phyloP scores from a whole-genome alignment of 2,797 vertebrate genomes.

The Poeciliopsis gracilis region DNA sequence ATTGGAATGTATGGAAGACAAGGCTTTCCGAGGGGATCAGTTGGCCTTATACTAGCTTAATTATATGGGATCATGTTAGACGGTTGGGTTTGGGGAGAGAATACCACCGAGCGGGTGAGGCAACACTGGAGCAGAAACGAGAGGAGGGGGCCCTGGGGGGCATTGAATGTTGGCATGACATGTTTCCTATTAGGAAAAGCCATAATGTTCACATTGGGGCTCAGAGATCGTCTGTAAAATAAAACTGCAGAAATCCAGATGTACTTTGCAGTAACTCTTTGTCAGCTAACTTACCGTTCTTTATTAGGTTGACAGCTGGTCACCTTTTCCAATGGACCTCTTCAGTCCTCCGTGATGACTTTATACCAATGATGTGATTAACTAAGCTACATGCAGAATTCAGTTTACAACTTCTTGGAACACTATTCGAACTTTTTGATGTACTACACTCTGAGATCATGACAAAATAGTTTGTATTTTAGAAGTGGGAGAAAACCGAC shows the following conservation, averaged over 20 bases:
- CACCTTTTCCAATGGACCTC: constrained; percentile 19
- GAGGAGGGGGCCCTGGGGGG: neutral
- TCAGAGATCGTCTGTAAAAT: neutral
- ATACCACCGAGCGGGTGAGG: constrained; percentile 39
- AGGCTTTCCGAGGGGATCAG: constrained; percentile 63
- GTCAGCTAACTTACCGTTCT: constrained; percentile 17
- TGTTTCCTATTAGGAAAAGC: constrained; percentile 34
- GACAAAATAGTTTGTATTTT: neutral
- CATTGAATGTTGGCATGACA: constrained; percentile 27
- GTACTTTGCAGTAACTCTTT: constrained; percentile 11
- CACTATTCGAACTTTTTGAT: neutral
- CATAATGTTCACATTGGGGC: constrained; percentile 8
- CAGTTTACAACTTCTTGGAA: neutral
- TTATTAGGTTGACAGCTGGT: constrained; percentile 22
- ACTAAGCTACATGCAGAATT: neutral
- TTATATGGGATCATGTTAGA: constrained; percentile 74
- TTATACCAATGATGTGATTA: neutral
- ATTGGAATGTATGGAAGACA: constrained; percentile 76
- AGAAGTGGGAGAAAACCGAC: neutral
- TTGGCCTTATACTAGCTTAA: constrained; percentile 73
- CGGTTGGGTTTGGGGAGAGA: constrained; percentile 44
- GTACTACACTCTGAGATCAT: neutral
- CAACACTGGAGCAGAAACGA: constrained; percentile 28
- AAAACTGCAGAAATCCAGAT: constrained; percentile 6
- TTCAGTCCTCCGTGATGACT: neutral